Evolutionary conservation across 2,113 vertebrate genomes (phyloP).

Genomic region (Monopterus albus): DNA sequence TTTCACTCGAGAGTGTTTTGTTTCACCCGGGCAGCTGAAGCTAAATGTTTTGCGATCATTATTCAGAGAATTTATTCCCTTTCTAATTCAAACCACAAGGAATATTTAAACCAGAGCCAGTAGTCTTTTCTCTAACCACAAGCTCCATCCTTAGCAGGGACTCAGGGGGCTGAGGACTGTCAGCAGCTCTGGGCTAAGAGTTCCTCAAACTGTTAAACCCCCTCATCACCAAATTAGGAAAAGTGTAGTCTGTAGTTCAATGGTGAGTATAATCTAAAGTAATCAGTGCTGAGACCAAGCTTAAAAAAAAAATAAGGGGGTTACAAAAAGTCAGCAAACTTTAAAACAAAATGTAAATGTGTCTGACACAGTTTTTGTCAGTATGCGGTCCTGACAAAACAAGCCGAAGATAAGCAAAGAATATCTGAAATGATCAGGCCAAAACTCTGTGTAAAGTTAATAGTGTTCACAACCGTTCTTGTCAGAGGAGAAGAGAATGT

Average conservation of each 20-base stretch:
- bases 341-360: conserved; percentile 44
- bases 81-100: conserved; percentile 76
- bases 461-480: conserved; percentile 78
- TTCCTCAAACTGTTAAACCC: conserved; percentile 73
- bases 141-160: conserved; percentile 50
- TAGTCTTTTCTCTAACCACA: conserved; percentile 60
- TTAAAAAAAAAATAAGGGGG: not conserved
- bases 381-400: conserved; percentile 47
- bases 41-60: conserved; percentile 80
- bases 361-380: conserved; percentile 31
- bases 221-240: conserved; percentile 75
- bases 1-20: conserved; percentile 74
- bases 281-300: conserved; percentile 6
- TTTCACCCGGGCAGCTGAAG: conserved; percentile 71
- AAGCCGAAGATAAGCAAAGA: conserved; percentile 49
- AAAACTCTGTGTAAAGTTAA: conserved; percentile 74
- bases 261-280: conserved; percentile 16
- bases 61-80: conserved; percentile 76
- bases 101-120: conserved; percentile 68
- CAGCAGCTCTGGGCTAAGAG: conserved; percentile 65
- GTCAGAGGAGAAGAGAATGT: conserved; percentile 69
- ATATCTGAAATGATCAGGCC: conserved; percentile 57
- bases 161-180: conserved; percentile 66
- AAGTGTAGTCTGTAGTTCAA: conserved; percentile 57
- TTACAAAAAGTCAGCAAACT: conserved; percentile 32